Percentiles rank a stretch among this genome's conserved stretches.
Conservation (phyloP, 2,797 vertebrate species). For the Antrozous pallidus region DNA sequence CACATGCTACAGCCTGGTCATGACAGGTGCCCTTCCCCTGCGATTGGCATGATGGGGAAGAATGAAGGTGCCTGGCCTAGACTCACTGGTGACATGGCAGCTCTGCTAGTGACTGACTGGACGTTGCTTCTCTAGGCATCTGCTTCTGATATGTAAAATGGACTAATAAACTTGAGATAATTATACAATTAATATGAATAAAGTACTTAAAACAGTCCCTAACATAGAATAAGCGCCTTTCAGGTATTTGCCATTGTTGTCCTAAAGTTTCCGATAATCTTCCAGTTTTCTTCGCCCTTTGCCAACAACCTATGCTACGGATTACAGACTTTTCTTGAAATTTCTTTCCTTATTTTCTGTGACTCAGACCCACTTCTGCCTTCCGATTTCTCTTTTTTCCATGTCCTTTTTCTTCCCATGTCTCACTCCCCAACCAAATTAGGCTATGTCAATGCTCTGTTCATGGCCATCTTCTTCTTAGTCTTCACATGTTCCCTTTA, state of each 20-base stretch:
- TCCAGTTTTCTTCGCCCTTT: not conserved
- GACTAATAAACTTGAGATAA: not conserved
- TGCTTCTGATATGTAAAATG: not conserved
- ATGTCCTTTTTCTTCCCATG: not conserved
- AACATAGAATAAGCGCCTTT: not conserved
- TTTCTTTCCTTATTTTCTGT: not conserved
- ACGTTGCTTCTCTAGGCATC: not conserved
- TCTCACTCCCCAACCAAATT: not conserved
- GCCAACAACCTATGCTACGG: not conserved
- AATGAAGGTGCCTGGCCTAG: fast-evolving
- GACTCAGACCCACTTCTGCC: not conserved
- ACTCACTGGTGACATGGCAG: not conserved
- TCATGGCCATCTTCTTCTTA: not conserved
- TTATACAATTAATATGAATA: not conserved
- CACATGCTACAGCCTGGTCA: not conserved
- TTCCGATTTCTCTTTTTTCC: not conserved
- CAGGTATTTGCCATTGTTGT: not conserved
- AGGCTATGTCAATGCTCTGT: not conserved
- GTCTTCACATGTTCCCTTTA: not conserved
- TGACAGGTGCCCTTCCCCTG: not conserved
- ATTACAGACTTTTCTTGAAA: not conserved
- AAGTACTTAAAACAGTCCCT: not conserved
- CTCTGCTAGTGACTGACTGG: not conserved
- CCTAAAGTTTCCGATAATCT: not conserved
- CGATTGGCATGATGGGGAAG: not conserved